Evolutionary conservation across 2,797 vertebrate genomes (phyloP), one percentile per base, ranked within the genome.

Genomic region (Leucoraja ocellata): DNA sequence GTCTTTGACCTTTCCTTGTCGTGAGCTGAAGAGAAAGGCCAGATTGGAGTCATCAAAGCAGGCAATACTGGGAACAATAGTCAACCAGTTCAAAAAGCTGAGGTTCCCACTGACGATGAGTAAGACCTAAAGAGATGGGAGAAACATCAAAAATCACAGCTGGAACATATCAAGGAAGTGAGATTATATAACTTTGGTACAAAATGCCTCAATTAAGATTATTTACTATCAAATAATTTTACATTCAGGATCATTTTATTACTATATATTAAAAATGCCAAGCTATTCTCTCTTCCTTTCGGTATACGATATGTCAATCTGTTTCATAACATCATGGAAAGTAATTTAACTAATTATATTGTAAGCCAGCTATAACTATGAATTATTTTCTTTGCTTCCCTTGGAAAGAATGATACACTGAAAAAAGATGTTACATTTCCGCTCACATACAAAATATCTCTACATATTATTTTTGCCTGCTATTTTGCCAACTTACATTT

Each of bases 1-100:
- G 16, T 95, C 94, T 93, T 95, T 97, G 76, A 96, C 94, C 54
- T 94, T 94, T 0, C 95, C 94, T 0, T 84, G 90, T 0, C 94
- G 28, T 0, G 94, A 94, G 86, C 95, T 77, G 68, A 99, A 98
- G 63, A 99, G 94, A 94, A 97, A 96, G 0, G 94, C 95, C 94
- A 99, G 94, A 14, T 97, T 95, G 0, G 95, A 93, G 0, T 99
- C 98, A 0, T 99, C 98, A 0, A 99, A 99, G 95, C 98, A 99
- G 91, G 98, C 97, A 0, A 99, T 93, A 95, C 98, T 98, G 94
- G 98, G 98, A 94, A 99, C 97, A 0, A 99, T 97, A 94, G 98
- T 99, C 76, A 99, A 96, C 98, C 99, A 99, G 97, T 99, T 99
- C 4, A 99, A 97, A 95, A 99, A 99, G 94, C 98, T 99, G 94